Base-by-base conservation (phyloP, 2,888 invertebrate species). In the Nezara viridula region DNA sequence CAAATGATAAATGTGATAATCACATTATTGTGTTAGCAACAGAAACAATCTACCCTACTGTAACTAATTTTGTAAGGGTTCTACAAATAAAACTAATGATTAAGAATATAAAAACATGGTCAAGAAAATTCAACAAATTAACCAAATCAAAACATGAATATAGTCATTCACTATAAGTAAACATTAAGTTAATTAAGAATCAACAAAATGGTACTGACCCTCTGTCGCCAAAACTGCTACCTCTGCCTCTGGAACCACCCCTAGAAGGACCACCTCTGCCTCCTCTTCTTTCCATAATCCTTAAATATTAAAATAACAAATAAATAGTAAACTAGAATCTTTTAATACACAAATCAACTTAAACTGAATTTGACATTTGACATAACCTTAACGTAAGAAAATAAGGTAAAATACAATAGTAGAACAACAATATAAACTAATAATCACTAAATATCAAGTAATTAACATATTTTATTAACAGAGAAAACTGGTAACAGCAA, bases 231-330 rank as follows among this genome's bases (percentile, higher is more conserved):
- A 49, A 77, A 50, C 50, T 52, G 55, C 86, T 55, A 50, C 88
- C 73, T 49, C 88, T 47, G n/a, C 88, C 77, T 66, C 73, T 27
- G 5, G 88, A 77, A 3, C 73, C 73, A 5, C 88, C 88, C 49
- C 88, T 66, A 24, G 77, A 49, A 49, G 88, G 88, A 9, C 88
- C 88, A 32, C 88, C 88, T 44, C 88, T 40, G 24, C 88, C 73
- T 88, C 88, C 40, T 47, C 88, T 66, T 55, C 86, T 55, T 81
- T 81, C 40, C 86, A 86, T 40, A 60, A 60, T 52, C 86, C 60
- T 32, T 55, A n/a, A 86, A 86, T 55, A 9, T 14, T 32, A 73
- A 73, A 37, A 73, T 6, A 14, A 37, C 0, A 3, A 73, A 73
- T 66, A 37, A 37, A 73, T 2, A 37, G 21, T 32, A 7, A 37